Percentiles rank a stretch among this genome's conserved stretches.
Evolutionary conservation across 2,888 invertebrate species (phyloP).

Genomic region (Zele albiditarsus): DNA sequence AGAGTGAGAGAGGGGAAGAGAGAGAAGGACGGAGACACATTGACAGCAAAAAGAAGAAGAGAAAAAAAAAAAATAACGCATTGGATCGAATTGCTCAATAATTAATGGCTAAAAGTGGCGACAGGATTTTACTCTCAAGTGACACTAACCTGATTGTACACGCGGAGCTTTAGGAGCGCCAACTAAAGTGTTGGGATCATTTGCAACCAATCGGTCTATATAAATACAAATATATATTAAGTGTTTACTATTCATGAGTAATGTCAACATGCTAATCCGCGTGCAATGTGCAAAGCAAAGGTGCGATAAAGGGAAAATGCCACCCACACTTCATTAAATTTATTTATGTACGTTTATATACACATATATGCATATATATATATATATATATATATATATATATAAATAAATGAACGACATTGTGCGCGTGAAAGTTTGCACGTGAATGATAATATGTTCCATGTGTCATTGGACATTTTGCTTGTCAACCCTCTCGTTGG

Average conservation of each 20-base stretch:
- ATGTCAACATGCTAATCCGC: conserved; percentile 27
- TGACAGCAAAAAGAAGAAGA: background rate
- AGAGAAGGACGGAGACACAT: background rate
- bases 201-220: background rate
- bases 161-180: background rate
- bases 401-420: conserved; percentile 13
- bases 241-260: conserved; percentile 23
- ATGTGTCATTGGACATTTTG: conserved; percentile 10
- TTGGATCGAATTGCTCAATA: conserved; percentile 45
- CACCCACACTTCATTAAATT: conserved; percentile 31
- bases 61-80: background rate
- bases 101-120: conserved; percentile 47
- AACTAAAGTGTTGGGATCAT: background rate
- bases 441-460: conserved; percentile 2
- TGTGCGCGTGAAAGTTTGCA: conserved; percentile 35
- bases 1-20: background rate
- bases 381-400: background rate
- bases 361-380: background rate
- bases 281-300: conserved; percentile 6
- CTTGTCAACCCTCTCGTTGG: conserved; percentile 30
- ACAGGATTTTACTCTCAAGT: conserved; percentile 33
- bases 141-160: conserved; percentile 31
- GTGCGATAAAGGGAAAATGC: conserved; percentile 21
- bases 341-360: background rate
- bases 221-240: background rate